phyloP scores from a whole-genome alignment of 2,113 vertebrate genomes.

The Eptatretus burgeri region DNA sequence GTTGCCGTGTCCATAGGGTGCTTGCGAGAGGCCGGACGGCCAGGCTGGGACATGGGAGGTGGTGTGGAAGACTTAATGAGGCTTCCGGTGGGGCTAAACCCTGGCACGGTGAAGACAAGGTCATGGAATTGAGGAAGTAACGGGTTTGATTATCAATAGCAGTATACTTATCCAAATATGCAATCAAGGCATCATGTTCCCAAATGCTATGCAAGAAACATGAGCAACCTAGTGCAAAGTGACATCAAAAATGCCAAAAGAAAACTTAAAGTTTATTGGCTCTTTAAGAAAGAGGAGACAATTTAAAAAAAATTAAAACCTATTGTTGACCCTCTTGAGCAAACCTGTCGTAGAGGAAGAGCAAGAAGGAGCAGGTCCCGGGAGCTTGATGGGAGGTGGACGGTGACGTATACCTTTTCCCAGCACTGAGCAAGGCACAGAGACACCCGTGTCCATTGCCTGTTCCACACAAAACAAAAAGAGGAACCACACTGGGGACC shows the following conservation, averaged over 20 bases:
- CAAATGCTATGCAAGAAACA: too few relatives aligned
- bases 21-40: conserved; percentile 56
- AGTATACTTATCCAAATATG: too few relatives aligned
- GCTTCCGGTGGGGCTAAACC: conserved; percentile 12
- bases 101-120: neutral
- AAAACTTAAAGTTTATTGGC: too few relatives aligned
- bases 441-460: conserved; percentile 37
- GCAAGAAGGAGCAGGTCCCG: conserved; percentile 15
- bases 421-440: conserved; percentile 54
- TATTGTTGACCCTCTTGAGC: neutral
- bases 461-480: conserved; percentile 17
- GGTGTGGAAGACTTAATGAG: conserved; percentile 83
- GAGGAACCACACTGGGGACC: neutral
- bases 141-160: too few relatives aligned
- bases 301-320: neutral
- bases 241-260: too few relatives aligned
- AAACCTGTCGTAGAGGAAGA: conserved; percentile 5
- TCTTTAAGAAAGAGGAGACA: neutral
- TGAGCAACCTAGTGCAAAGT: too few relatives aligned
- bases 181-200: too few relatives aligned
- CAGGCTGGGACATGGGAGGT: conserved; percentile 47
- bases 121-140: too few relatives aligned
- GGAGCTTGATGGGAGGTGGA: conserved; percentile 82
- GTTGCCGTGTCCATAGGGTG: conserved; percentile 62
- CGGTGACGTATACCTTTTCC: conserved; percentile 77